A percentile compares a stretch with the other conserved stretches of the same genome.
Evolutionary conservation across 2,797 vertebrate genomes (phyloP).

Genomic region (Sebastes taczanowskii): DNA sequence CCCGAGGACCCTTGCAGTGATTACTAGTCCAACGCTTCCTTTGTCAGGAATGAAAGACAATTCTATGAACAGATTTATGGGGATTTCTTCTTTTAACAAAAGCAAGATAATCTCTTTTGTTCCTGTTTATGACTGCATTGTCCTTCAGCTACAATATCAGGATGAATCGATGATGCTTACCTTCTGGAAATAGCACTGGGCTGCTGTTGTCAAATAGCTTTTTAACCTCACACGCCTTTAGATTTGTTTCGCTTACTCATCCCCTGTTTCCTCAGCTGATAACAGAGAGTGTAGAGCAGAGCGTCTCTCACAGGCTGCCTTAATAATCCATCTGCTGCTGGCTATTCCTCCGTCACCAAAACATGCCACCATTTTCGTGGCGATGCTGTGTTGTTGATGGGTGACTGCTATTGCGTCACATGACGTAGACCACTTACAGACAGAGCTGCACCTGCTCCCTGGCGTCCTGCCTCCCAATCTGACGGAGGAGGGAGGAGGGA

Average conservation of each 20-base stretch:
- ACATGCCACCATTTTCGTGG: constrained; percentile 81
- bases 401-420: constrained; percentile 69
- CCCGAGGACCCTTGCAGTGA: constrained; percentile 40
- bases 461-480: constrained; percentile 43
- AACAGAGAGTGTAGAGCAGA: constrained; percentile 17
- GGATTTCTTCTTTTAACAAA: constrained; percentile 23
- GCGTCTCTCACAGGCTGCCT: constrained; percentile 42
- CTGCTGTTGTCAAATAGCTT: constrained; percentile 53
- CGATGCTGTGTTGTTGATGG: constrained; percentile 83
- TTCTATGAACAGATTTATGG: constrained; percentile 4
- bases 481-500: constrained; percentile 26
- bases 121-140: neutral
- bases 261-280: constrained; percentile 25
- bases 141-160: constrained; percentile 36
- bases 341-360: constrained; percentile 32
- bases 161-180: constrained; percentile 69
- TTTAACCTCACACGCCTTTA: constrained; percentile 37
- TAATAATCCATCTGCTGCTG: constrained; percentile 50
- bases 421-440: constrained; percentile 76
- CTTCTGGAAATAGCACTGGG: constrained; percentile 59
- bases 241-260: constrained; percentile 35
- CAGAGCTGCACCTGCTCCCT: constrained; percentile 78
- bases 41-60: constrained; percentile 40
- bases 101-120: constrained; percentile 34
- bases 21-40: constrained; percentile 13